phyloP scores from a whole-genome alignment of 1,140 invertebrate species.

The Aphis gossypii region DNA sequence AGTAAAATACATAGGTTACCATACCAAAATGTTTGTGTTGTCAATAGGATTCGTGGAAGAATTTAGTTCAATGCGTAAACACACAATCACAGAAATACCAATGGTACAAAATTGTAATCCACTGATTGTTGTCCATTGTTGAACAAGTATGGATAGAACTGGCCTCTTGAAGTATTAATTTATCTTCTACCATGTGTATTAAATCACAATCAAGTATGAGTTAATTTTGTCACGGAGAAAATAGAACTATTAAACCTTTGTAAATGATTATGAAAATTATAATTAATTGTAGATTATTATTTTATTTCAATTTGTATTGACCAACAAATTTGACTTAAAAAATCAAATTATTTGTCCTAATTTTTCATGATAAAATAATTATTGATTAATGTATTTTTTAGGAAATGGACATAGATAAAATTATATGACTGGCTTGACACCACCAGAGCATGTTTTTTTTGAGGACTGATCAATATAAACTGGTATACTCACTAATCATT shows the following conservation, averaged over 20 bases:
- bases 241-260: not conserved
- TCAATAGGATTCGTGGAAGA: slow-evolving; percentile 80
- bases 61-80: slow-evolving; percentile 79
- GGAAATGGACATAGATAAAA: slow-evolving; percentile 80
- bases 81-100: slow-evolving; percentile 73
- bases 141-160: slow-evolving; percentile 74
- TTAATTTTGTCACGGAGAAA: not conserved
- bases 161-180: slow-evolving; percentile 80
- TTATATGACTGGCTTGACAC: slow-evolving; percentile 72
- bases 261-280: not conserved
- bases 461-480: slow-evolving; percentile 87
- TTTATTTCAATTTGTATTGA: not conserved
- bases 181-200: slow-evolving; percentile 83
- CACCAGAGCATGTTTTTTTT: slow-evolving; percentile 86
- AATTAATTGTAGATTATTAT: not conserved
- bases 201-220: slow-evolving; percentile 83
- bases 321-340: not conserved
- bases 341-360: no score
- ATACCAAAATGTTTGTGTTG: not conserved
- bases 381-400: slow-evolving; percentile 62
- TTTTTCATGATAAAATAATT: not conserved
- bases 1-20: not conserved
- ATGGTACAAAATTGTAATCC: slow-evolving; percentile 74
- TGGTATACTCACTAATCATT: slow-evolving; percentile 83
- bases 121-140: slow-evolving; percentile 76